Evolutionary conservation across 2,797 vertebrate species (phyloP).

Genomic region (Loris lydekkerianus): DNA sequence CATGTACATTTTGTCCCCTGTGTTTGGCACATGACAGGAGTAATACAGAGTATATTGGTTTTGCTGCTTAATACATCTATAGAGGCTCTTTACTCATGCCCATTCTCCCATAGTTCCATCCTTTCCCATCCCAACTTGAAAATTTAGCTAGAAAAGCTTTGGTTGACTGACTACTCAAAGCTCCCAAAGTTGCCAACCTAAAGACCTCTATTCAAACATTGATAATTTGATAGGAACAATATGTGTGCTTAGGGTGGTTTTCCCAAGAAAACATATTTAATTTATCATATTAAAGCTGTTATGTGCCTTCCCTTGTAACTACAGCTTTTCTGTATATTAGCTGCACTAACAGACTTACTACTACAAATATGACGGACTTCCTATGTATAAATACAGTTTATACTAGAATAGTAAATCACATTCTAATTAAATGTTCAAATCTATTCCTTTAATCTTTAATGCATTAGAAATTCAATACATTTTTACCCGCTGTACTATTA

Average conservation of each 20-base stretch:
- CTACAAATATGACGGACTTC: not conserved
- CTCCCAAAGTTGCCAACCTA: not conserved
- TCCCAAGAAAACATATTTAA: not conserved
- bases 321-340: not conserved
- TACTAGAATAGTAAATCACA: not conserved
- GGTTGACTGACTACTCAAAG: not conserved
- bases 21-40: not conserved
- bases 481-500: no score
- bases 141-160: not conserved
- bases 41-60: not conserved
- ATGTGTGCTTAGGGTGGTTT: not conserved
- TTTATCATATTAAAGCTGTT: not conserved
- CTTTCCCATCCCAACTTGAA: not conserved
- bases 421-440: not conserved
- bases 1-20: not conserved
- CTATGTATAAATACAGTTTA: not conserved
- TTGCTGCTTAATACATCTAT: not conserved
- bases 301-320: not conserved
- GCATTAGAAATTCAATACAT: not conserved
- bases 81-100: no score
- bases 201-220: not conserved
- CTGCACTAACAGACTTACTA: not conserved
- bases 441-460: not conserved
- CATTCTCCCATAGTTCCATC: not conserved
- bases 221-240: not conserved